Evolutionary conservation across 30 jellyfish, hydroid and myxozoan species (phyloP).

Genomic region (Hydractinia symbiolongicarpus): DNA sequence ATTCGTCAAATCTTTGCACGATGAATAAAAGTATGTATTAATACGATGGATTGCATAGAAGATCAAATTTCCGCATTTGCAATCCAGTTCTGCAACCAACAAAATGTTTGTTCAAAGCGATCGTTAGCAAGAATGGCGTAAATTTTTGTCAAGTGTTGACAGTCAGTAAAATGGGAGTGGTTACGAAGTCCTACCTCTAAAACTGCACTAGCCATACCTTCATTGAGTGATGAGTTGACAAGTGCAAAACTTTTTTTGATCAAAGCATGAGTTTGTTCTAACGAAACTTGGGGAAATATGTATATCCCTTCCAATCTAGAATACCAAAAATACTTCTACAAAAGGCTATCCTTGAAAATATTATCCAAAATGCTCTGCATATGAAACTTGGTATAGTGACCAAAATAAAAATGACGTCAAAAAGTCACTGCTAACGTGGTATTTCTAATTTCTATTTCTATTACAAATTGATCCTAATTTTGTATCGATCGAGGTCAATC

Average conservation of each 20-base stretch:
- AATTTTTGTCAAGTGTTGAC: too few species aligned
- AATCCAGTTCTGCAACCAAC: neutral
- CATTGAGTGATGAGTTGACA: conserved; percentile 63
- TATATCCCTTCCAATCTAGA: conserved; percentile 43
- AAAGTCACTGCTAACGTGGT: neutral
- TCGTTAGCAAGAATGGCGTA: too few species aligned
- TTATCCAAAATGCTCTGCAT: neutral
- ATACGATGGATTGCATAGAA: neutral
- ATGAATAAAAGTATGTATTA: neutral
- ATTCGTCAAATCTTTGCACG: neutral
- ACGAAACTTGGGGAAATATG: conserved; percentile 21
- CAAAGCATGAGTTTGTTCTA: conserved; percentile 19
- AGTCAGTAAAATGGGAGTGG: too few species aligned
- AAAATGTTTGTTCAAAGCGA: too few species aligned
- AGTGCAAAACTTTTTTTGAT: conserved; percentile 48
- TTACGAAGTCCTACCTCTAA: conserved; percentile 39
- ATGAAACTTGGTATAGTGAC: too few species aligned
- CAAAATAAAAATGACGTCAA: neutral
- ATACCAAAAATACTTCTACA: neutral
- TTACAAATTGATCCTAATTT: neutral
- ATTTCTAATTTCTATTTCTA: neutral
- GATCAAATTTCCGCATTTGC: neutral
- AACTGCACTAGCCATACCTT: conserved; percentile 79
- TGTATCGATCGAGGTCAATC: too few species aligned
- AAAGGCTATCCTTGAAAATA: neutral